Conservation (phyloP, 2,113 vertebrate genomes). For the Lagopus leucura region DNA sequence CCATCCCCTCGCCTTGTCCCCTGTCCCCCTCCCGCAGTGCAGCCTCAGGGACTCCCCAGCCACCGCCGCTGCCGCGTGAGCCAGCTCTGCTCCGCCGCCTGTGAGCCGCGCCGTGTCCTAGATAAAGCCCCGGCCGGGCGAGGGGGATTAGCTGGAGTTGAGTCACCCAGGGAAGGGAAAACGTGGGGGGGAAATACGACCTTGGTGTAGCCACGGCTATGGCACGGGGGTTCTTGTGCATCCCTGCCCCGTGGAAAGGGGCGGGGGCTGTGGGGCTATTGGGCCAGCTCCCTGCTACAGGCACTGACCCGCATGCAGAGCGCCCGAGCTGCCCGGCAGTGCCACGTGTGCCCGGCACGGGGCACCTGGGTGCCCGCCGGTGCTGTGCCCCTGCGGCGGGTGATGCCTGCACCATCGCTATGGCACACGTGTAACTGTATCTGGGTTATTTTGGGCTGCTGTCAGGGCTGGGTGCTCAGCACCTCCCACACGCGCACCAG, state of each 20-base stretch:
- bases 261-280: background rate
- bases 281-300: background rate
- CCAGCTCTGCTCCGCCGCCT: slow-evolving; percentile 22
- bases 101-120: slow-evolving; percentile 18
- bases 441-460: slow-evolving; percentile 84
- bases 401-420: slow-evolving; percentile 69
- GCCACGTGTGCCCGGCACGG: fast-evolving
- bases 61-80: background rate
- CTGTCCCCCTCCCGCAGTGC: slow-evolving; percentile 27
- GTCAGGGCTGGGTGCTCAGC: slow-evolving; percentile 76
- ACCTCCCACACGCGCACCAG: slow-evolving; percentile 78
- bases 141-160: slow-evolving; percentile 55
- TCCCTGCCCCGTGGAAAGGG: background rate
- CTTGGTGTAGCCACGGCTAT: background rate
- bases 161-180: slow-evolving; percentile 62
- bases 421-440: slow-evolving; percentile 76
- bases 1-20: background rate
- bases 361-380: fast-evolving
- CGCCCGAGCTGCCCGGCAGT: fast-evolving
- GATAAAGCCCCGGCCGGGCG: background rate
- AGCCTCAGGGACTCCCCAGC: slow-evolving; percentile 47
- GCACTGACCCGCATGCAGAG: background rate
- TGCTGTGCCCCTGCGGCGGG: background rate
- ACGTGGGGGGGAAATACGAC: background rate
- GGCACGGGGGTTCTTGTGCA: no score